A percentile compares a stretch with the other conserved stretches of the same genome.
These are phyloP conservation scores for Sthenelais limicola DNA, from an alignment of 2,888 invertebrate species.

Conservation along the genomic window DNA sequence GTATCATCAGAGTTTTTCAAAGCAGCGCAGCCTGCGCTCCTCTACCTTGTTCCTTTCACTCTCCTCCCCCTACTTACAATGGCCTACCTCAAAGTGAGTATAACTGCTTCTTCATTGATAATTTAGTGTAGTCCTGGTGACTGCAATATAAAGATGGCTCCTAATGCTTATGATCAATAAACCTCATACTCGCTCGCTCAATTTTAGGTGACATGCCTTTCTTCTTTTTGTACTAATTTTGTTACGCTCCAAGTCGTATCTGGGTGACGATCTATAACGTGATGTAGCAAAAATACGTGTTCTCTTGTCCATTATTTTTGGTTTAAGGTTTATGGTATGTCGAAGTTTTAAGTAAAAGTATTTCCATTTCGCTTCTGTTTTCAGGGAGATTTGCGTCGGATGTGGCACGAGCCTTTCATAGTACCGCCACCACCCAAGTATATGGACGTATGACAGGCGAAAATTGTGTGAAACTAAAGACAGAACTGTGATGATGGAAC, in stretches of 20 bases:
- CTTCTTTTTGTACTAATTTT: no score
- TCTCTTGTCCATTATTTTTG: no score
- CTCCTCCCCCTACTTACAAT: slow-evolving; percentile 95
- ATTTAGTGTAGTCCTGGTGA: neutral
- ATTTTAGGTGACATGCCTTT: no score
- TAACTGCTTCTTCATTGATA: neutral
- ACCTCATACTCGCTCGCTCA: no score
- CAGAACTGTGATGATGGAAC: neutral
- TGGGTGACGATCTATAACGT: no score
- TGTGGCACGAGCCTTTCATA: slow-evolving; percentile 87
- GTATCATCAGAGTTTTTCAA: slow-evolving; percentile 98
- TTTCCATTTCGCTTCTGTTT: slow-evolving; percentile 64
- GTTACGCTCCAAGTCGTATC: no score
- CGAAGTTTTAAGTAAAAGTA: no score
- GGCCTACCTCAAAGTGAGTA: slow-evolving; percentile 94
- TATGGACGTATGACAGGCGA: slow-evolving; percentile 64
- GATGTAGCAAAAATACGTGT: no score
- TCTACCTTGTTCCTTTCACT: slow-evolving; percentile 98
- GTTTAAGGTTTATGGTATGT: no score
- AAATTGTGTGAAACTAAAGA: slow-evolving; percentile 15
- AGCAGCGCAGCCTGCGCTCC: slow-evolving; percentile 96
- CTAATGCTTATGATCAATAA: no score
- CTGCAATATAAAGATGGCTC: no score
- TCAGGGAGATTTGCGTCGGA: slow-evolving; percentile 94
- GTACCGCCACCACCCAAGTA: slow-evolving; percentile 59